Evolutionary conservation across 2,113 vertebrate genomes (phyloP).

Genomic region (Narcine bancroftii): DNA sequence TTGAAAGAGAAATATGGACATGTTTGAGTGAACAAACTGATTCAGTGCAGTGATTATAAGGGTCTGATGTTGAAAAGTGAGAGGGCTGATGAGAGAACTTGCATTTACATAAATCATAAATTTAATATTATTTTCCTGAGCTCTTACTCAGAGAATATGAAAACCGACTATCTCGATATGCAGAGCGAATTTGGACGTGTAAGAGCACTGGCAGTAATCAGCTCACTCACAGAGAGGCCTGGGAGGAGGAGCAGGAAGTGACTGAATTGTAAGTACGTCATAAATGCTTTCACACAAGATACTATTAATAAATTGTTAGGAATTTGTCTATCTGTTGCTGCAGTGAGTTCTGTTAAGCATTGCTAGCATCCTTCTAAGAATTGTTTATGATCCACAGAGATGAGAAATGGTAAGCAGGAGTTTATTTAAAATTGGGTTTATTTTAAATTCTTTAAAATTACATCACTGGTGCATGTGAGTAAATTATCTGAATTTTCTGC

Average conservation of each 20-base stretch:
- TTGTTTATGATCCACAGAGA: background rate
- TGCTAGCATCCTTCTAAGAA: background rate
- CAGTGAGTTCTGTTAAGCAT: background rate
- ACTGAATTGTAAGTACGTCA: conserved; percentile 83
- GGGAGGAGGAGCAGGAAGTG: conserved; percentile 98
- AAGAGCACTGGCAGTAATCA: conserved; percentile 95
- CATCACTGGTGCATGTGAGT: too few species aligned
- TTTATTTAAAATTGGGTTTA: too few species aligned
- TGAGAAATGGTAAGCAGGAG: too few species aligned
- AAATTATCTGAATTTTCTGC: too few species aligned
- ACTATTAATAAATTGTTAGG: background rate
- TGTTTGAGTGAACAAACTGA: background rate
- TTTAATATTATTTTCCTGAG: conserved; percentile 67
- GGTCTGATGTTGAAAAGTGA: background rate
- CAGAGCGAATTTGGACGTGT: conserved; percentile 89
- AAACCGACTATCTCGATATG: conserved; percentile 74
- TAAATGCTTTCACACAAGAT: background rate
- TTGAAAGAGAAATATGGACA: background rate
- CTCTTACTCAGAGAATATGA: conserved; percentile 75
- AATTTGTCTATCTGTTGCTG: conserved; percentile 13
- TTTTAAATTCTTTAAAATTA: too few species aligned
- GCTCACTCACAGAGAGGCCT: conserved; percentile 93
- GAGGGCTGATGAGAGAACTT: background rate
- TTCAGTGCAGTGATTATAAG: background rate
- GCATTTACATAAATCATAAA: background rate